A percentile compares a stretch with the other conserved stretches of the same genome.
phyloP scores from a whole-genome alignment of 2,113 vertebrate species.

The Axis porcinus region DNA sequence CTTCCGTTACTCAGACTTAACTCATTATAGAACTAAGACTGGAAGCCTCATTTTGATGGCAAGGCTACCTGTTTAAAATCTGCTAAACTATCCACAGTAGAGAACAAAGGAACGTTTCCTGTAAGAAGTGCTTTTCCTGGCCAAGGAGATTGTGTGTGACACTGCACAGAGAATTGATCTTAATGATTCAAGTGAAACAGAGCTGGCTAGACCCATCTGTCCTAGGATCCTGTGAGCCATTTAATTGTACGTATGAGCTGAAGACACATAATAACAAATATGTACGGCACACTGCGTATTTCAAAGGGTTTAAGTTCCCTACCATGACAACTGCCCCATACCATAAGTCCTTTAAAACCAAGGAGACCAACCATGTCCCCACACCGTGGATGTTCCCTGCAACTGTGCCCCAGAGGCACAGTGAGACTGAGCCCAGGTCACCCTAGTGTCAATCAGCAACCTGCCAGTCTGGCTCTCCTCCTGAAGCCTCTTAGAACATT shows the following conservation, averaged over 20 bases:
- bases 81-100: not conserved
- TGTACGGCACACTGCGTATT: not conserved
- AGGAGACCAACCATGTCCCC: not conserved
- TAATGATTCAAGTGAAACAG: not conserved
- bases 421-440: not conserved
- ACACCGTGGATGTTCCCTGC: not conserved
- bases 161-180: not conserved
- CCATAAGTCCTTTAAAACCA: not conserved
- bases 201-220: not conserved
- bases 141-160: not conserved
- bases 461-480: not conserved
- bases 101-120: rapidly evolving
- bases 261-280: not conserved
- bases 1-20: not conserved
- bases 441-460: not conserved
- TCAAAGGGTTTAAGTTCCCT: not conserved
- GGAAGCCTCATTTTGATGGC: not conserved
- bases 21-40: not conserved
- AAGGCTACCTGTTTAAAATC: not conserved
- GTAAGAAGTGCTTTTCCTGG: not conserved
- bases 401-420: not conserved
- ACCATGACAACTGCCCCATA: not conserved
- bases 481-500: not conserved
- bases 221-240: not conserved
- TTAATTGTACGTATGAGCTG: not conserved